These are phyloP conservation scores for Galaxias olidus DNA, from an alignment of 2,797 vertebrate genomes.

Conservation along the genomic window DNA sequence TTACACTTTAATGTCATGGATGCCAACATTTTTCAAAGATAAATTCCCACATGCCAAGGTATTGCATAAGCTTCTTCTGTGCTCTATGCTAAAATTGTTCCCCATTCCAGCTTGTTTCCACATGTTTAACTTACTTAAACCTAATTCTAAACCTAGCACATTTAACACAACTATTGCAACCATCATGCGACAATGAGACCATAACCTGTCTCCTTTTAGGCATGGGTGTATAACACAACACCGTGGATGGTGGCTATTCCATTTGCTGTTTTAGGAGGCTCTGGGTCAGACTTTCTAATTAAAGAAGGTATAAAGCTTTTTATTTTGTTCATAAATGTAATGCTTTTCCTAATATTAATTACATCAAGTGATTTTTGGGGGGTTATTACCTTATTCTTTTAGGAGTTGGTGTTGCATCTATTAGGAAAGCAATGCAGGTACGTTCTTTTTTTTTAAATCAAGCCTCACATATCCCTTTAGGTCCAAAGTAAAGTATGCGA, in stretches of 20 bases:
- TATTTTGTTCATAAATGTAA: not conserved
- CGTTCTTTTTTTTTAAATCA: slow-evolving; percentile 23
- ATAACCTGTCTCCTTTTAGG: slow-evolving; percentile 63
- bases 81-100: not conserved
- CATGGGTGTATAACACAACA: slow-evolving; percentile 87
- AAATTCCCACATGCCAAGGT: slow-evolving; percentile 85
- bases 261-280: slow-evolving; percentile 78
- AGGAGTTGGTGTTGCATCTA: slow-evolving; percentile 78
- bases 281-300: slow-evolving; percentile 83
- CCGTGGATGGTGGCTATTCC: slow-evolving; percentile 89
- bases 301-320: slow-evolving; percentile 72
- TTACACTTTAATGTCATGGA: slow-evolving; percentile 88
- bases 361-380: too few species aligned
- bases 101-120: not conserved
- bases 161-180: not conserved
- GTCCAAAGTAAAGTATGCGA: not conserved
- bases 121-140: not conserved
- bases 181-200: not conserved
- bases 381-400: slow-evolving; percentile 6
- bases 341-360: not conserved
- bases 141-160: too few species aligned
- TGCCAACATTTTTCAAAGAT: slow-evolving; percentile 92
- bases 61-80: slow-evolving; percentile 20
- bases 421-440: slow-evolving; percentile 93
- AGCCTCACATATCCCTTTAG: not conserved